Conservation (phyloP, 2,797 vertebrate genomes). For the Crenichthys baileyi region DNA sequence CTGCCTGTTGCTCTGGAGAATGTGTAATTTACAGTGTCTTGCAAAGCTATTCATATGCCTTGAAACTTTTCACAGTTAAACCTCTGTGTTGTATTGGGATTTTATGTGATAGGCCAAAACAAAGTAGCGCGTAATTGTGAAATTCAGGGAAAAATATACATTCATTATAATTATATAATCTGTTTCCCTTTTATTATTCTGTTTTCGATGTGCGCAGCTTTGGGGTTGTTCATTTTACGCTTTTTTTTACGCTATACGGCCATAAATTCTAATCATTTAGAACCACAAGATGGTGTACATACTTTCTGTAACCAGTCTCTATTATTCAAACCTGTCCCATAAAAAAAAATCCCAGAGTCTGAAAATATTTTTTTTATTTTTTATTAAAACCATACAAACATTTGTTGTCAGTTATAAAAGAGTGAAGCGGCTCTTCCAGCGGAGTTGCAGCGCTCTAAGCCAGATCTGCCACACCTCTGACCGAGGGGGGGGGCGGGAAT, state of each 20-base stretch:
- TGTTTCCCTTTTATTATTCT: too few species aligned
- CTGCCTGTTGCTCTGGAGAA: neutral
- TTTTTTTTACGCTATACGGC: too few species aligned
- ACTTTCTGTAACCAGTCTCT: neutral
- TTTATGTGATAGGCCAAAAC: too few species aligned
- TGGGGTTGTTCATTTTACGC: too few species aligned
- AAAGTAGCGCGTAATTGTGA: too few species aligned
- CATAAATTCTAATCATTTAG: neutral
- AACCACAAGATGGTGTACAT: neutral
- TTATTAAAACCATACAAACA: conserved; percentile 99
- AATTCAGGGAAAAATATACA: too few species aligned
- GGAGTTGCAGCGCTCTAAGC: conserved; percentile 80
- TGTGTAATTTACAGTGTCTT: neutral
- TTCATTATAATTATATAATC: too few species aligned
- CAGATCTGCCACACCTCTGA: conserved; percentile 80
- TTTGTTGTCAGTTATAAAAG: conserved; percentile 96
- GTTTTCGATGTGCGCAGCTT: too few species aligned
- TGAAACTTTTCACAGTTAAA: neutral
- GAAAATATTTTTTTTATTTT: conserved; percentile 84
- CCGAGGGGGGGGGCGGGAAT: conserved; percentile 70
- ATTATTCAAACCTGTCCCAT: conserved; percentile 14
- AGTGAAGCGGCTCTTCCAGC: conserved; percentile 91
- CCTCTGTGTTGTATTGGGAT: too few species aligned
- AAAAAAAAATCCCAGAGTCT: conserved; percentile 48
- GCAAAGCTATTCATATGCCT: neutral